Conservation (phyloP, 2,113 vertebrate species). For the Gymnocephalus cernua region DNA sequence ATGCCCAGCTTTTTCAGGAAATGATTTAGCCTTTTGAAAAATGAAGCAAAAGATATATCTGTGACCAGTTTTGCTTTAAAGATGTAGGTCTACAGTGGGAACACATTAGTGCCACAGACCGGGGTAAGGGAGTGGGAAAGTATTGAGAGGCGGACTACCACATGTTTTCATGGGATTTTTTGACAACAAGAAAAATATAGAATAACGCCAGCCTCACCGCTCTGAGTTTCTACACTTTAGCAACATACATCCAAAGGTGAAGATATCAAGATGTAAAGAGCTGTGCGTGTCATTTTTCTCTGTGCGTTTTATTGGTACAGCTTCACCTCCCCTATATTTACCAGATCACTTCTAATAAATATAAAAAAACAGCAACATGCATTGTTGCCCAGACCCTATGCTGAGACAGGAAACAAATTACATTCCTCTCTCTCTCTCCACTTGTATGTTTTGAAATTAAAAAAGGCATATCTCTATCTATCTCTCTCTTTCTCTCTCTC, state of each 20-base stretch:
- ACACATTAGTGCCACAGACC: background rate
- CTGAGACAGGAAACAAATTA: constrained; percentile 60
- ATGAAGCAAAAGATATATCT: background rate
- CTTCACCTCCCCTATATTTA: constrained; percentile 36
- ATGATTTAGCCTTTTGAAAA: background rate
- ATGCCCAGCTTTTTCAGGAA: background rate
- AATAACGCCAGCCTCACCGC: background rate
- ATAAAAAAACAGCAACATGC: constrained; percentile 18
- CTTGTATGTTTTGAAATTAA: constrained; percentile 60
- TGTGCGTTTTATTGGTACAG: background rate
- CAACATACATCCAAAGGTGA: background rate
- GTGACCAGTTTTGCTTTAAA: background rate
- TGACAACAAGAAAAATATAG: background rate
- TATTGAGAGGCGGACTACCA: background rate
- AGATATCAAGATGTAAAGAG: background rate
- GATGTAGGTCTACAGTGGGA: too few relatives aligned
- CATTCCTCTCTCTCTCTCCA: constrained; percentile 23
- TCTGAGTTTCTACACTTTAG: background rate
- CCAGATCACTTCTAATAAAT: constrained; percentile 47
- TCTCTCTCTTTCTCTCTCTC: constrained; percentile 7
- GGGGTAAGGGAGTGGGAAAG: background rate
- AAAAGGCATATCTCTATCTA: constrained; percentile 18
- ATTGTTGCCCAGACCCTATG: constrained; percentile 11
- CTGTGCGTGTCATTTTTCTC: constrained; percentile 23
- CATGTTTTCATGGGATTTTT: background rate